A percentile compares a stretch with the other conserved stretches of the same genome.
These are phyloP conservation scores for Carterocephalus palaemon DNA, from an alignment of 2,888 invertebrate species.

Conservation along the genomic window DNA sequence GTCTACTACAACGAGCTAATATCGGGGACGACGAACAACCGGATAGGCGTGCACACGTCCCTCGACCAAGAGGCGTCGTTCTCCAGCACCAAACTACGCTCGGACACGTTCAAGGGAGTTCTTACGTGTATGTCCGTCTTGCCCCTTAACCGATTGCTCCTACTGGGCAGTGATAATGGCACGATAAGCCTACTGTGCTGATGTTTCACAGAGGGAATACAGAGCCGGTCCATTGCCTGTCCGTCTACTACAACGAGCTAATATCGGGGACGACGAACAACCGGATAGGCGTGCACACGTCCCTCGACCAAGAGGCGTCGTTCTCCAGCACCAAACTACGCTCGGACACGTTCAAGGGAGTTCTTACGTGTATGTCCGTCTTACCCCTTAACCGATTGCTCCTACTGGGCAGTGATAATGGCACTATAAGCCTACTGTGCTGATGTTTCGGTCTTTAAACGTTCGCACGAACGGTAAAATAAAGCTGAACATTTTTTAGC, in stretches of 20 bases:
- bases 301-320: constrained; percentile 83
- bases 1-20: constrained; percentile 89
- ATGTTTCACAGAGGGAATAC: constrained; percentile 81
- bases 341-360: constrained; percentile 93
- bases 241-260: constrained; percentile 87
- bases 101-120: constrained; percentile 94
- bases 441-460: too few relatives aligned
- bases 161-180: constrained; percentile 96
- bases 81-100: constrained; percentile 90
- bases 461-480: too few relatives aligned
- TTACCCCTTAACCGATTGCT: constrained; percentile 93
- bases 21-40: constrained; percentile 95
- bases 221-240: constrained; percentile 94
- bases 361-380: constrained; percentile 93
- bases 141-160: constrained; percentile 91
- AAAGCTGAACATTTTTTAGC: too few relatives aligned
- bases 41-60: constrained; percentile 91
- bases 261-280: constrained; percentile 96
- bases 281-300: constrained; percentile 91
- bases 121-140: constrained; percentile 93
- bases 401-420: constrained; percentile 94
- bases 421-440: constrained; percentile 89
- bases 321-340: constrained; percentile 92
- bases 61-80: constrained; percentile 85
- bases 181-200: constrained; percentile 89